phyloP scores from a whole-genome alignment of 2,797 vertebrate genomes.

The Cygnus olor region DNA sequence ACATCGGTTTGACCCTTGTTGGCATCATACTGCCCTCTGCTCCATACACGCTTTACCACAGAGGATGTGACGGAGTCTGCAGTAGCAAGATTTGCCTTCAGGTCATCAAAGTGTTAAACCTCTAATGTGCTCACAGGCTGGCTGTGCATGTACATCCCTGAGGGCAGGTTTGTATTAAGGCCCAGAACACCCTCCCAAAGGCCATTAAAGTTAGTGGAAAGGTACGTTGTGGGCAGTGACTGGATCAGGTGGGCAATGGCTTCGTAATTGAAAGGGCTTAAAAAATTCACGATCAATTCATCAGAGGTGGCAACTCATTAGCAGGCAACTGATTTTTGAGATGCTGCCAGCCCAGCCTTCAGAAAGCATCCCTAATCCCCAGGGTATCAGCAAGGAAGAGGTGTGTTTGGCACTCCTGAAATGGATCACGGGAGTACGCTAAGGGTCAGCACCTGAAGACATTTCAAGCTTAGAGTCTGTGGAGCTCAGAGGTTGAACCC shows the following conservation, averaged over 20 bases:
- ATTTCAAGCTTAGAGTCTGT: neutral
- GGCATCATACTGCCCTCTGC: neutral
- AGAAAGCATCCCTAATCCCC: neutral
- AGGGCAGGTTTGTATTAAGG: neutral
- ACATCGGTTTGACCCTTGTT: accelerated
- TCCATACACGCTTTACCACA: neutral
- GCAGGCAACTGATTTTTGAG: neutral
- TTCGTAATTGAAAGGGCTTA: neutral
- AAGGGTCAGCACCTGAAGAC: neutral
- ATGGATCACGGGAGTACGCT: accelerated
- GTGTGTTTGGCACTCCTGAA: neutral
- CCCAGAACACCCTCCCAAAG: neutral
- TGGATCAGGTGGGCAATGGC: neutral
- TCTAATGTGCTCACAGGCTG: neutral
- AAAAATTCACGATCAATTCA: neutral
- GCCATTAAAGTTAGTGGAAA: neutral
- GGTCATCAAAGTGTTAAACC: neutral
- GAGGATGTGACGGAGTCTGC: neutral
- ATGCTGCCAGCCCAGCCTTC: neutral
- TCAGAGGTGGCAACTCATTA: neutral
- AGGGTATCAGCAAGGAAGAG: neutral
- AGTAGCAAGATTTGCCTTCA: neutral
- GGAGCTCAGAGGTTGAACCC: neutral
- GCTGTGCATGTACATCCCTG: neutral
- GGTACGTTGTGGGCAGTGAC: neutral